Evolutionary conservation across 2,797 vertebrate species (phyloP), one percentile per base, ranked within the genome.

Genomic region (Aeoliscus strigatus): DNA sequence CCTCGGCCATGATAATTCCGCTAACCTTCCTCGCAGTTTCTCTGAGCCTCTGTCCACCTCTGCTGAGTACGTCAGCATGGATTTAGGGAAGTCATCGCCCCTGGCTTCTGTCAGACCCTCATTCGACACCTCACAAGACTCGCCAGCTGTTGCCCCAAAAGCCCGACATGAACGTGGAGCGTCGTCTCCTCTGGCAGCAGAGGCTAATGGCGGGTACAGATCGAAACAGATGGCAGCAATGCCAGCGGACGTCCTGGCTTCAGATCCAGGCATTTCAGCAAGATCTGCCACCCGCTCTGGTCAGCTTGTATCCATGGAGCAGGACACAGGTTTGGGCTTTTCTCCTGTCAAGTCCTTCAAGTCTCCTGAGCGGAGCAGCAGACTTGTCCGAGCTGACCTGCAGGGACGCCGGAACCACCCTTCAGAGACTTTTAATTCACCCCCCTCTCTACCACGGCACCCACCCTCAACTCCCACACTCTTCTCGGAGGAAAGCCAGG

Each of bases 11-110:
- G 73, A 80, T 56, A 80, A 79, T 46, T 68, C 78, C 1, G 46
- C 70, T 14, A 83, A 77, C 77, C 86, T 90, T 15, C 85, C 89
- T 8, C 88, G 87, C 28, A 90, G 89, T 62, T 88, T 88, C 56
- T 90, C 87, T 0, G 87, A 86, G 16, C 87, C 86, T 2, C 60
- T 89, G 36, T 77, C 87, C 45, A 79, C 83, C 56, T 80, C 87
- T 3, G 70, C 87, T 0, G 85, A 90, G 45, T 89, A 86, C 13
- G 70, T 88, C 38, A 85, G 72, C 61, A 87, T 87, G 84, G 83
- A 80, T 37, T 51, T 86, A 18, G 78, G 81, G 27, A 85, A 79
- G 51, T 50, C 80, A 0, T 42, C 31, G 7, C 71, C 80, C 21
- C 49, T 66, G 37, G 74, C 77, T 38, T 64, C 79, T n/a, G 46